These are phyloP conservation scores for Ciona savignyi DNA, from an alignment of 23 tunicate genomes.

Conservation along the genomic window DNA sequence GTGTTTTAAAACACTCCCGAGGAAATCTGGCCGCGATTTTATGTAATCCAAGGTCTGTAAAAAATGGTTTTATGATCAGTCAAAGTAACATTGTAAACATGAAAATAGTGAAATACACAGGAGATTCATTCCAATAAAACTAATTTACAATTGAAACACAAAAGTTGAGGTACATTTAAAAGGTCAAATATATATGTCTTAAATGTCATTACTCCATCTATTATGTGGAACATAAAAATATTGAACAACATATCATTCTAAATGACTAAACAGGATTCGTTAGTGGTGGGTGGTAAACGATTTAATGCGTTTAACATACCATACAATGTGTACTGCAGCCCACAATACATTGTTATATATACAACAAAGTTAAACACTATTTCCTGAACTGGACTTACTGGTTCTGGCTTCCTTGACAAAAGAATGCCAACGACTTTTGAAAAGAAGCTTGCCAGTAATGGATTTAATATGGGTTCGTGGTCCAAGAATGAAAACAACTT, in stretches of 20 bases:
- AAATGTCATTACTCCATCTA: no score
- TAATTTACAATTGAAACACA: no score
- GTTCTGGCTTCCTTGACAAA: slow-evolving; percentile 82
- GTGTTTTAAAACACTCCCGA: slow-evolving; percentile 74
- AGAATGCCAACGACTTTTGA: slow-evolving; percentile 93
- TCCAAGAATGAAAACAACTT: slow-evolving; percentile 91
- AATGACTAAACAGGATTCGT: no score
- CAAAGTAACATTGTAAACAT: background rate
- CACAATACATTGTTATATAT: no score
- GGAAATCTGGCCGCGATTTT: slow-evolving; percentile 67
- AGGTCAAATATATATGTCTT: no score
- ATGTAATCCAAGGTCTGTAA: slow-evolving; percentile 83
- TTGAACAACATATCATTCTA: no score
- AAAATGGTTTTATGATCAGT: background rate
- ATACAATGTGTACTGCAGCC: background rate
- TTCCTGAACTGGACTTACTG: slow-evolving; percentile 65
- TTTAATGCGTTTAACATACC: background rate
- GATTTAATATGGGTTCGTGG: slow-evolving; percentile 42
- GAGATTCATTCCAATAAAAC: background rate
- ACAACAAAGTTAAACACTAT: no score
- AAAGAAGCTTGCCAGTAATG: slow-evolving; percentile 91
- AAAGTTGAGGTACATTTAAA: no score
- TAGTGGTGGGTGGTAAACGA: background rate
- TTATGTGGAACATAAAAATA: no score
- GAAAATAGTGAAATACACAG: background rate